Evolutionary conservation across 2,113 vertebrate genomes (phyloP).

Genomic region (Dicrurus megarhynchus): DNA sequence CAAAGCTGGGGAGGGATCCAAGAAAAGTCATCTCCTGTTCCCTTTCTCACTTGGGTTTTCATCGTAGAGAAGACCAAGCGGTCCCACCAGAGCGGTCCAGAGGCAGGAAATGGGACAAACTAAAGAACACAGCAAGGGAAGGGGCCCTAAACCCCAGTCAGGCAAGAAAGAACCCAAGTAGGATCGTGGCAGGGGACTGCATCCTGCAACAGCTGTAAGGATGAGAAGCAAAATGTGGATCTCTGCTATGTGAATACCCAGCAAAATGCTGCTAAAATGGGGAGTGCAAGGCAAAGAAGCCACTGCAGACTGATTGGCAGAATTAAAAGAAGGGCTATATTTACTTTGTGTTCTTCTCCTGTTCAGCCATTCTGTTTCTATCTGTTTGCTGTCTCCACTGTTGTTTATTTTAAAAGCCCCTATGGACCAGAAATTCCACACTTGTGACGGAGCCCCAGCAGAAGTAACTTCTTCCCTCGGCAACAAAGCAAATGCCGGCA

Average conservation of each 20-base stretch:
- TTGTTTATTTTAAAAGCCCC: slow-evolving; percentile 1
- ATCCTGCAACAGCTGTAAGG: neutral
- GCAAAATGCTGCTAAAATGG: neutral
- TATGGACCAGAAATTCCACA: neutral
- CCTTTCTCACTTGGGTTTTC: neutral
- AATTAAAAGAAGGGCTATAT: neutral
- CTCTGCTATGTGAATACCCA: neutral
- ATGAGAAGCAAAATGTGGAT: neutral
- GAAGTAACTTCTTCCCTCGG: neutral
- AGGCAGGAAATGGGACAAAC: neutral
- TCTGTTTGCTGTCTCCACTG: neutral
- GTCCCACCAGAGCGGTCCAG: neutral
- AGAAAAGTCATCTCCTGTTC: neutral
- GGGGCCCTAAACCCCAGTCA: neutral
- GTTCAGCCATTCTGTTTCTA: neutral
- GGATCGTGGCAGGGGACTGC: neutral
- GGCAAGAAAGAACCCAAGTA: neutral
- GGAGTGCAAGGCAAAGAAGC: neutral
- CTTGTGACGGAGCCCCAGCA: neutral
- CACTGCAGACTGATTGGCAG: neutral
- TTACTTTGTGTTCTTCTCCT: neutral
- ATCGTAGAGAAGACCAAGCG: neutral
- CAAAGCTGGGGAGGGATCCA: neutral
- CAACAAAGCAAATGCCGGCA: neutral
- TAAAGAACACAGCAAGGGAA: neutral